These are phyloP conservation scores for Nyctibius bracteatus DNA, from an alignment of 2,113 vertebrate genomes.

Conservation along the genomic window DNA sequence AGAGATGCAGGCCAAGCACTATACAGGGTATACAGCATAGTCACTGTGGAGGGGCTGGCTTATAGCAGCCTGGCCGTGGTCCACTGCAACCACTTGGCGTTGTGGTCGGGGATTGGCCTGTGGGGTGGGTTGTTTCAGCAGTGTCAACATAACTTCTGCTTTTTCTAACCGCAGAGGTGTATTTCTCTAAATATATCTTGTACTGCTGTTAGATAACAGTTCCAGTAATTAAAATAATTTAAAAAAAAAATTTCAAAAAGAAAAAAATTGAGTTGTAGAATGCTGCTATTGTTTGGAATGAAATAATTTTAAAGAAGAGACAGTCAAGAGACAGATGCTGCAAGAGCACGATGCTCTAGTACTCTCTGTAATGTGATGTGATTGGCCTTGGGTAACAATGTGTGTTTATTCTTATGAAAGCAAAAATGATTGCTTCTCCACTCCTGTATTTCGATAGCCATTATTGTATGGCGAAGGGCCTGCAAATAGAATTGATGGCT, in stretches of 20 bases:
- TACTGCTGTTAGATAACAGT: neutral
- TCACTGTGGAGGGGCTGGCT: too few species aligned
- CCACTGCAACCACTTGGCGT: rapidly evolving
- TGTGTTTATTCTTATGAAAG: neutral
- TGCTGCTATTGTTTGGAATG: neutral
- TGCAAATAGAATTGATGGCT: neutral
- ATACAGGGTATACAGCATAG: neutral
- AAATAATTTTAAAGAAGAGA: neutral
- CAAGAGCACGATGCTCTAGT: neutral
- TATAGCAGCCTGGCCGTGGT: too few species aligned
- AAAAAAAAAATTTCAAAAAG: neutral
- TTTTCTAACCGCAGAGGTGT: neutral
- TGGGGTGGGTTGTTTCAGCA: neutral
- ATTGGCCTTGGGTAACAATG: neutral
- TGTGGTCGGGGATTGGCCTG: rapidly evolving
- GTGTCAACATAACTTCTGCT: neutral
- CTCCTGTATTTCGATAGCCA: neutral
- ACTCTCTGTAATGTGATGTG: neutral
- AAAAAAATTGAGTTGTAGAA: neutral
- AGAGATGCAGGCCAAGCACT: neutral
- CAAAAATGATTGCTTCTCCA: neutral
- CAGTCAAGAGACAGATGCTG: neutral
- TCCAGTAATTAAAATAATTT: neutral
- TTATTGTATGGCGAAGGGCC: neutral
- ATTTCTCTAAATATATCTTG: neutral